Evolutionary conservation across 2,888 invertebrate species (phyloP).

Genomic region (Tinea pellionella): DNA sequence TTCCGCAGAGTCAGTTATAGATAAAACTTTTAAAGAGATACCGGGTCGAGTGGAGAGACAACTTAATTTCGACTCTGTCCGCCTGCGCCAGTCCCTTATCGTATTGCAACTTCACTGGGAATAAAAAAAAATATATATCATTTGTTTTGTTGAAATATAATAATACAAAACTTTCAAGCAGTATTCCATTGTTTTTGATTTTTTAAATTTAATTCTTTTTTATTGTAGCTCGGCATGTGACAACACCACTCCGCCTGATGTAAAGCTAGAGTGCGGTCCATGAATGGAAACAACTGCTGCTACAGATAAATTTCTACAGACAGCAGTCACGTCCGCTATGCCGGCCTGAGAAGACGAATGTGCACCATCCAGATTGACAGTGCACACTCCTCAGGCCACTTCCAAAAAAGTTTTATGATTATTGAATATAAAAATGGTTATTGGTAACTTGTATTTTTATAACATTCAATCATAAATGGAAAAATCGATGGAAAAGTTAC

Average conservation of each 20-base stretch:
- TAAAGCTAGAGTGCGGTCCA: too few relatives aligned
- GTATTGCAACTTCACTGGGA: neutral
- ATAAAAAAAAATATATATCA: neutral
- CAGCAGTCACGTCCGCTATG: too few relatives aligned
- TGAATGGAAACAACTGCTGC: too few relatives aligned
- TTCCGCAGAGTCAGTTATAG: conserved; percentile 13
- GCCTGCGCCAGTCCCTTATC: neutral
- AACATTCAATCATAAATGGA: neutral
- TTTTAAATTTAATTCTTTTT: too few relatives aligned
- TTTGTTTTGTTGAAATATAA: neutral
- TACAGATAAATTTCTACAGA: too few relatives aligned
- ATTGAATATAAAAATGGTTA: neutral
- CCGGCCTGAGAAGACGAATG: too few relatives aligned
- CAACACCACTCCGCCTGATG: too few relatives aligned
- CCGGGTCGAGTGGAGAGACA: conserved; percentile 7
- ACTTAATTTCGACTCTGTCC: conserved; percentile 8
- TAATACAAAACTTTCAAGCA: neutral
- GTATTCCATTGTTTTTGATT: neutral
- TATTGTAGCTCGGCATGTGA: too few relatives aligned
- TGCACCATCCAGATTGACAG: too few relatives aligned
- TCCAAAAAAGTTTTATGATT: too few relatives aligned
- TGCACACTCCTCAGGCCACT: too few relatives aligned
- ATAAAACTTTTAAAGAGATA: conserved; percentile 12
- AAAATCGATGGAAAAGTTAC: neutral
- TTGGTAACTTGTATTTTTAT: neutral